These are phyloP conservation scores for Calliphora vomitoria DNA, from an alignment of 2,888 invertebrate genomes.

Conservation along the genomic window DNA sequence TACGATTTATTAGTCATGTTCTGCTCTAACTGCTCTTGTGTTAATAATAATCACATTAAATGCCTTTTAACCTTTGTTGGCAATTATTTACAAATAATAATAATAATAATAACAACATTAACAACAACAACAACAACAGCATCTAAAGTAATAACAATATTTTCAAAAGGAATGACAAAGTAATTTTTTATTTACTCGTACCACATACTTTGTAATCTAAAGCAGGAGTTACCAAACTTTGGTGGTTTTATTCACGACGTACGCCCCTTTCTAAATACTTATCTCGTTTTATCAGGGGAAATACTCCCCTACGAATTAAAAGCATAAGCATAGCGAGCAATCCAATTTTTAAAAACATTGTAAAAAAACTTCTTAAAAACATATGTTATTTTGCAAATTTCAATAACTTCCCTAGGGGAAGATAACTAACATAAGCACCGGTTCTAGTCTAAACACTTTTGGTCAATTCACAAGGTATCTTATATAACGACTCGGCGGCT, in stretches of 20 bases:
- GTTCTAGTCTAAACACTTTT: no score
- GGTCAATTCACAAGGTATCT: no score
- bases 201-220: neutral
- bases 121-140: conserved; percentile 2
- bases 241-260: neutral
- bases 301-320: neutral
- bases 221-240: neutral
- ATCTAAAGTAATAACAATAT: neutral
- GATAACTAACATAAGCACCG: no score
- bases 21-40: conserved; percentile 6
- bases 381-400: no score
- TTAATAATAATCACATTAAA: conserved; percentile 45
- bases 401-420: no score
- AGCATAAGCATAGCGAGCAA: no score
- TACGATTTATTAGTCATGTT: conserved; percentile 34
- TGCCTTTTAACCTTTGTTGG: conserved; percentile 51
- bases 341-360: no score
- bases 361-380: no score
- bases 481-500: no score
- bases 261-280: neutral
- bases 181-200: conserved; percentile 18
- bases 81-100: conserved; percentile 51
- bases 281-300: neutral
- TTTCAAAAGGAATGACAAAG: conserved; percentile 23
- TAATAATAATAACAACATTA: conserved; percentile 25